Conservation (phyloP, 2,113 vertebrate species). For the Aspidoscelis tigris region DNA sequence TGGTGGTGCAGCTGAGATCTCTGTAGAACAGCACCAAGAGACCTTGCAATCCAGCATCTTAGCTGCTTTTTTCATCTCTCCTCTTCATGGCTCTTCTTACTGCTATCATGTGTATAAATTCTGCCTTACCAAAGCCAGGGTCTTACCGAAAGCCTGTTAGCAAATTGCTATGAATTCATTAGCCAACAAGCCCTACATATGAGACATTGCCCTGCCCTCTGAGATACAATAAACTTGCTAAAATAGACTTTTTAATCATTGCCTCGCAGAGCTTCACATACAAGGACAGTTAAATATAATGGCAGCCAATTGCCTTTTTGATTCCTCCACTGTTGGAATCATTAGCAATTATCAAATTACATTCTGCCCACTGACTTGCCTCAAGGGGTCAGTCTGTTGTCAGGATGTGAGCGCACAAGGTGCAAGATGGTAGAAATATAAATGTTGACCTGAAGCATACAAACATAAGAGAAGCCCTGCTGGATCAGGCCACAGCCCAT, state of each 20-base stretch:
- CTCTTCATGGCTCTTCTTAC: not conserved
- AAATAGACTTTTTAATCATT: slow-evolving; percentile 29
- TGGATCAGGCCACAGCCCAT: not conserved
- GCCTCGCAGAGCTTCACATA: slow-evolving; percentile 5
- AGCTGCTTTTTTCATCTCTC: accelerated
- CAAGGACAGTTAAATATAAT: slow-evolving; percentile 19
- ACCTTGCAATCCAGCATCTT: not conserved
- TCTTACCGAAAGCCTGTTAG: slow-evolving; percentile 1
- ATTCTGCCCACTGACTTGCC: slow-evolving; percentile 3
- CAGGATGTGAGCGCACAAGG: not conserved
- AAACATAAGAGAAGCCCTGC: too few species aligned
- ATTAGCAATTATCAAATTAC: slow-evolving; percentile 33
- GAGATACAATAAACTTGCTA: not conserved
- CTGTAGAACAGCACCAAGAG: not conserved
- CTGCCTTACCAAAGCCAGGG: not conserved
- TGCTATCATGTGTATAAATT: not conserved
- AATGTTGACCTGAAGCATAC: not conserved
- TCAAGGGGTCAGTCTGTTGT: slow-evolving; percentile 22
- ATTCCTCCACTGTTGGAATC: slow-evolving; percentile 32
- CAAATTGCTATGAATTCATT: slow-evolving; percentile 6
- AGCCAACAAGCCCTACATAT: not conserved
- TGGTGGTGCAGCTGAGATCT: not conserved
- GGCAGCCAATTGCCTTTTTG: slow-evolving; percentile 25
- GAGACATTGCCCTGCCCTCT: slow-evolving; percentile 12
- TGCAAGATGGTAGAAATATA: not conserved